Base-by-base conservation (phyloP, 2,888 invertebrate genomes). In the Apotomis turbidana region DNA sequence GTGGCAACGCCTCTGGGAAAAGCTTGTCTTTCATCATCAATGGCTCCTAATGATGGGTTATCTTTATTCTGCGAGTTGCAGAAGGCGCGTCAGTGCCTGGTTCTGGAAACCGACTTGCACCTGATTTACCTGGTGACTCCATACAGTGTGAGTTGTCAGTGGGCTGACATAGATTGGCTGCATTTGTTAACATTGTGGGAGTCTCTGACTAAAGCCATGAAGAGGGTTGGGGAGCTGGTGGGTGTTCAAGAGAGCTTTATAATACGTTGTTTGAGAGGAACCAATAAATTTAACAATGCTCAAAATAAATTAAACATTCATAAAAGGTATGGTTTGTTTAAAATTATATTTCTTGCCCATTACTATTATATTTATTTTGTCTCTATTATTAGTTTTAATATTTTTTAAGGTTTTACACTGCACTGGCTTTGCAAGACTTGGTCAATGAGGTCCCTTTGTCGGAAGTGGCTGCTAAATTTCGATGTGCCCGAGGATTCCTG, bases 101-200 rank as follows among this genome's bases (percentile, higher is more conserved):
- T 98, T 0, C 90, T 99, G 10, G 98, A 99, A 85, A 97, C 97
- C 69, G 99, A 99, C 81, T 94, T 99, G 3, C 99, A 99, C 89
- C 95, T 99, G 55, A 95, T 99, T 62, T 99, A 99, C 88, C 93
- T 98, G 81, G 99, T 99, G 55, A 99, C 99, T 3, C 99, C 99
- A 0, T 97, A 98, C 76, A 98, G 97, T 86, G 96, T 97, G 41
- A 96, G 97, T 79, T 96, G 96, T 82, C 96, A 97, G 74, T 95
- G 96, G 94, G 94, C 95, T 72, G 94, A 96, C 81, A 93, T 98
- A 62, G 97, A 99, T 83, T 97, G 97, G 97, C 92, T 97, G 83
- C 94, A 95, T 77, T 96, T 95, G 80, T 91, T 98, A 55, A 96
- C 96, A 75, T 84, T 98, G 54, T 99, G 98, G 97, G 97, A 97